Evolutionary conservation across 2,113 vertebrate genomes (phyloP), one percentile per base, ranked within the genome.

Genomic region (Etheostoma cragini): DNA sequence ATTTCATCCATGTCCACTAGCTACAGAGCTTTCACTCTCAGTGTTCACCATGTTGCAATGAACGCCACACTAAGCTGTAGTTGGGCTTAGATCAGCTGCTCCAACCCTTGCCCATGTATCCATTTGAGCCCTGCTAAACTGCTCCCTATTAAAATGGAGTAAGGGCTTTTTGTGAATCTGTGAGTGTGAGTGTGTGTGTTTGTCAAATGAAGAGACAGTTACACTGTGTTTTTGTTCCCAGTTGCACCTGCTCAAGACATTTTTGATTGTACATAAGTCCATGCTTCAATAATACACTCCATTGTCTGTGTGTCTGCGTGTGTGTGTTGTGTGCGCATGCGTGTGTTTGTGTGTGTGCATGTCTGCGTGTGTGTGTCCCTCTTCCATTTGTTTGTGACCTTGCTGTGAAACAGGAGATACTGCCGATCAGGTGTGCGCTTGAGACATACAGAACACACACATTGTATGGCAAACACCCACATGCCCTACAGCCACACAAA

Each of bases 321-420:
- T 56, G n/a, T 56, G 46, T n/a, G 21, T 52, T 63, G 42, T 30
- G 45, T 38, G 38, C 10, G 38, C 10, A 8, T 38, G 11, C n/a
- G 17, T 62, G 61, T 63, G 33, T 62, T 8, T 47, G 63, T 47
- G 15, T 26, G 2, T 6, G 42, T 52, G 62, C 65, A 24, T 60
- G 35, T 35, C 15, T 54, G 42, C 22, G 35, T 53, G 22, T 30
- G 14, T 38, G 46, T 38, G 11, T 53, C 47, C n/a, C 16, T 68
- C 49, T 38, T 80, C 58, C 62, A 72, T 83, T 54, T 83, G 67
- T 76, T 45, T 86, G 67, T 82, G 81, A 85, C 83, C 85, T 88
- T 85, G 76, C 52, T 85, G 68, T 54, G 66, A 82, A 79, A 76
- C 70, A 75, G 71, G 60, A 85, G 30, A 81, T 45, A 54, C 64